Conservation (phyloP, 1,140 invertebrate genomes). For the Ephestia elutella region DNA sequence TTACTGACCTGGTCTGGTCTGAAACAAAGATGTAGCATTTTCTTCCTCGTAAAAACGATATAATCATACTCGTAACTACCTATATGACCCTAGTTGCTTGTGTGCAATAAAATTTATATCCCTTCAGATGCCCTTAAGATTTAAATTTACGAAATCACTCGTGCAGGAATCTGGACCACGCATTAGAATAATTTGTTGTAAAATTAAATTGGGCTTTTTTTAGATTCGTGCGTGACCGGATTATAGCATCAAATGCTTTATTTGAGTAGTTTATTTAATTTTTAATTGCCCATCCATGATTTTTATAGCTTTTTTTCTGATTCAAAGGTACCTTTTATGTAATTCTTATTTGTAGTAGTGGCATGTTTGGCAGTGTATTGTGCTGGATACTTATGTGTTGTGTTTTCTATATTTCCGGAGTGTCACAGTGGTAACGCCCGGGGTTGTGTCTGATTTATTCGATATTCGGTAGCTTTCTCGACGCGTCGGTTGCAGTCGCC, state of each 20-base stretch:
- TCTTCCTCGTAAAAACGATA: not conserved
- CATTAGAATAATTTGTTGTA: slow-evolving; percentile 15
- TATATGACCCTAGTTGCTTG: not conserved
- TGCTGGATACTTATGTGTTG: slow-evolving; percentile 41
- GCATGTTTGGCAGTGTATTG: slow-evolving; percentile 38
- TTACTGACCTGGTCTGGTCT: too few relatives aligned
- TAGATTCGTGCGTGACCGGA: not conserved
- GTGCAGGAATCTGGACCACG: slow-evolving; percentile 50
- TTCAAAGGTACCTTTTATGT: too few relatives aligned
- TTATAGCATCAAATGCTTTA: not conserved
- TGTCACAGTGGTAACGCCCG: slow-evolving; percentile 31
- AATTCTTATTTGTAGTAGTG: too few relatives aligned
- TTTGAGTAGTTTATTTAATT: too few relatives aligned
- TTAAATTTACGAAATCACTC: slow-evolving; percentile 50
- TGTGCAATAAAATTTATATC: slow-evolving; percentile 38
- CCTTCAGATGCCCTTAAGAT: slow-evolving; percentile 56
- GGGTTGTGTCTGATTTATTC: slow-evolving; percentile 59
- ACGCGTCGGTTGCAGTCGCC: slow-evolving; percentile 39
- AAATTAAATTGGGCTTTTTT: slow-evolving; percentile 4
- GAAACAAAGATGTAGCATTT: too few relatives aligned
- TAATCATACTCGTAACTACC: too few relatives aligned
- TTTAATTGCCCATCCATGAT: too few relatives aligned
- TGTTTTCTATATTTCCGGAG: slow-evolving; percentile 34
- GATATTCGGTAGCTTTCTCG: slow-evolving; percentile 56
- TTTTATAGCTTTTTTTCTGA: too few relatives aligned